Conservation (phyloP, 2,797 vertebrate genomes). For the Petrocephalus sullivani region DNA sequence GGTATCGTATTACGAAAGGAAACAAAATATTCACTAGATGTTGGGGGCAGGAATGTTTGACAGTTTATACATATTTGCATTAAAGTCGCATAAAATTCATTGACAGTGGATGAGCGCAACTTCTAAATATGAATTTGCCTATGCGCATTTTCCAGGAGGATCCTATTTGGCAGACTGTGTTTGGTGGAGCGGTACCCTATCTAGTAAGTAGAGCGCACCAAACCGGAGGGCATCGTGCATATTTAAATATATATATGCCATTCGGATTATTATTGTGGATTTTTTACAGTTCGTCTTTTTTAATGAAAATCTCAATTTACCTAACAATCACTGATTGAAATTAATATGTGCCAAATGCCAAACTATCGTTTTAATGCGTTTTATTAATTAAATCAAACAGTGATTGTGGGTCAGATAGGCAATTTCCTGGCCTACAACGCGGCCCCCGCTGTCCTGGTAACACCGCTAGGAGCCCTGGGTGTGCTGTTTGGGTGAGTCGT, state of each 20-base stretch:
- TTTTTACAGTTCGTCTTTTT: background rate
- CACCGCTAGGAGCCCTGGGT: conserved; percentile 90
- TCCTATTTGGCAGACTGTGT: conserved; percentile 82
- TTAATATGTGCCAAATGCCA: background rate
- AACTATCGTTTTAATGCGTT: background rate
- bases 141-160: conserved; percentile 60
- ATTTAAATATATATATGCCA: background rate
- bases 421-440: conserved; percentile 92
- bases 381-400: conserved; percentile 49
- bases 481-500: conserved; percentile 88
- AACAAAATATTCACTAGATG: background rate
- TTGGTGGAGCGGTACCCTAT: conserved; percentile 90
- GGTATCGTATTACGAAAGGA: conserved; percentile 54
- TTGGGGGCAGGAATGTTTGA: background rate
- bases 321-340: background rate
- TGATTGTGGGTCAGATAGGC: conserved; percentile 89
- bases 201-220: conserved; percentile 73
- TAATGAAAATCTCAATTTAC: background rate
- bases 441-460: conserved; percentile 88
- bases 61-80: background rate
- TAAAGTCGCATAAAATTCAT: background rate
- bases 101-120: background rate
- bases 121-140: background rate
- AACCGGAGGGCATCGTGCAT: background rate
- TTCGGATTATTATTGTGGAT: background rate